Base-by-base conservation (phyloP, 2,888 invertebrate genomes). In the Encarsia formosa region DNA sequence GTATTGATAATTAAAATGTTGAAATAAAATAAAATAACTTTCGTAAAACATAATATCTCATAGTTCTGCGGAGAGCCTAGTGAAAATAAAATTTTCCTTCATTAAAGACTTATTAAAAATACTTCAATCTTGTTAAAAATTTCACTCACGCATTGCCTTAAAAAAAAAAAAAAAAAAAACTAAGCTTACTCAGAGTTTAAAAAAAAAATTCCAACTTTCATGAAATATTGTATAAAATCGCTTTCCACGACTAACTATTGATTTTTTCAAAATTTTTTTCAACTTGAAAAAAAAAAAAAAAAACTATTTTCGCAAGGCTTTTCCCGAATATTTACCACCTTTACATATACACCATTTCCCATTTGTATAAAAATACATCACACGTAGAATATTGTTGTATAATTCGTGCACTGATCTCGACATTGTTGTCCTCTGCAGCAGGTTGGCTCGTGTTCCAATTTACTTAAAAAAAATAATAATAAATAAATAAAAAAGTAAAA, bases 361-460 rank as follows among this genome's bases (percentile, higher is more conserved):
- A 20, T 45, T 37, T 34, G 29, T 40, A 41, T 35, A 45, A 15
- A 49, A n/a, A 13, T 37, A 23, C 29, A 18, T 54, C 29, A 15
- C 50, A 54, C 35, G 18, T 45, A 35, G 45, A 26, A 47, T 47
- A 48, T 43, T 43, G 37, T 46, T 35, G 45, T 40, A 40, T 48
- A 52, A 44, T 52, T 48, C 40, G 23, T 40, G 39, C 49, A 54
- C 54, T 43, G 56, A 56, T 56, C 56, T 49, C 52, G 52, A 50
- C 43, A 43, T 48, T 56, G 52, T 56, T 52, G 40, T 56, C 47
- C 49, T 56, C 46, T 49, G 49, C 52, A 56, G 56, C 56, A 56
- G 56, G 56, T 56, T 52, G 52, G 49, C 49, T 56, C 52, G 52
- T 56, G 52, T 56, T 56, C 52, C 52, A 56, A 56, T 56, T 56